A percentile compares a stretch with the other conserved stretches of the same genome.
These are phyloP conservation scores for Diadophis punctatus DNA, from an alignment of 2,113 vertebrate genomes.

Conservation along the genomic window DNA sequence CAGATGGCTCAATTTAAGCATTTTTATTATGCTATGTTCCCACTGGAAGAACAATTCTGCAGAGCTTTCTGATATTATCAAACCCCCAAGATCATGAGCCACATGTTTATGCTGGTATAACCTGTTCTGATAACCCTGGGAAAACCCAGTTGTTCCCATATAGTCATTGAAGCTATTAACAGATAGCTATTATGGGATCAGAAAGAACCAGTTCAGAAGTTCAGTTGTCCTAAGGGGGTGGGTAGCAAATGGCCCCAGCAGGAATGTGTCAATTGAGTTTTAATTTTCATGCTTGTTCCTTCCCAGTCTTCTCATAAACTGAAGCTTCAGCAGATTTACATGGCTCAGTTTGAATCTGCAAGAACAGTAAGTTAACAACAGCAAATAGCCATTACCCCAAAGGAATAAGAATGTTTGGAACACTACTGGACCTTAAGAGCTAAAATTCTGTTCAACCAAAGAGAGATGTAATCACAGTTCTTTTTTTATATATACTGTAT, in stretches of 20 bases:
- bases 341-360: constrained; percentile 26
- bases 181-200: constrained; percentile 50
- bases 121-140: constrained; percentile 33
- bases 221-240: constrained; percentile 46
- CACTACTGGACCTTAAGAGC: neutral
- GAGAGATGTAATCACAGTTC: neutral
- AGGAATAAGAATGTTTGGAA: neutral
- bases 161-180: constrained; percentile 50
- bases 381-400: constrained; percentile 8
- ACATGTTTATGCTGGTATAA: constrained; percentile 43
- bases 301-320: constrained; percentile 34
- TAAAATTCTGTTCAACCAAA: neutral
- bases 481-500: neutral
- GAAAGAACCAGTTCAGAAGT: constrained; percentile 47
- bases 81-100: constrained; percentile 52
- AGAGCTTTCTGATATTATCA: constrained; percentile 47
- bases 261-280: constrained; percentile 51
- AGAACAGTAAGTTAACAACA: constrained; percentile 5
- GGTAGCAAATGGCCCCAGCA: constrained; percentile 53
- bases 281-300: constrained; percentile 44
- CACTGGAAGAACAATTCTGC: constrained; percentile 49
- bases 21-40: constrained; percentile 51
- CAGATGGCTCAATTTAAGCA: constrained; percentile 62
- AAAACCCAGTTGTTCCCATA: constrained; percentile 43
- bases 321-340: constrained; percentile 52